Base-by-base conservation (phyloP, 2,113 vertebrate genomes). In the Nesoenas mayeri region DNA sequence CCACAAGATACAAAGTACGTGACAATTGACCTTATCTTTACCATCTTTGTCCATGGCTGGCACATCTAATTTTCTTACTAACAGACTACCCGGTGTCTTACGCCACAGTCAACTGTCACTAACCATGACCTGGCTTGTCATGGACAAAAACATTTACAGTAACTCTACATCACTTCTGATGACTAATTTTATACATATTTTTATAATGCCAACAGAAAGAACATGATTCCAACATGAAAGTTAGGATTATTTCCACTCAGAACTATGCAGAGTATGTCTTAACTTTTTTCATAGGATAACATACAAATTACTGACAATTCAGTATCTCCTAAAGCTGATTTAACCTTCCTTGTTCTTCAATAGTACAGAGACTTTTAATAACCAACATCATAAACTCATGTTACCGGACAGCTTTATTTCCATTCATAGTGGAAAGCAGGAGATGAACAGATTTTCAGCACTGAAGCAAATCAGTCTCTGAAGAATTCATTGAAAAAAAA, bases 191-290 rank as follows among this genome's bases (percentile, higher is more conserved):
- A 10, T 10, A 50, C 7, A 6, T 7, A 6, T 1, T 53, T 89
- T 53, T 44, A 29, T 42, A 69, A 69, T 11, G 13, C 17, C 29
- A 69, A 77, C 5, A 56, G 54, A 70, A 57, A 12, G 15, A 67
- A 65, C 0, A 0, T 1, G 2, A 12, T 58, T 56, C 22, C 17
- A 32, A 3, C 8, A 9, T 15, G 18, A 42, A 57, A 61, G 2
- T 15, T 28, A 47, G 21, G 6, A 15, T 12, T 15, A 40, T 21
- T 81, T 8, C 8, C 31, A 17, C 12, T 12, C 1, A 48, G 73
- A 85, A 72, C 5, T 4, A 6, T 12, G 28, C 6, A 31, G 16
- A 61, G 14, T 17, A 31, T 48, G 85, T 53, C 16, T 15, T 17
- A 26, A 44, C 28, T 72, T 61, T 15, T 32, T 10, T 14, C 22